Base-by-base conservation (phyloP, 2,113 vertebrate species). In the Pelecanus crispus region DNA sequence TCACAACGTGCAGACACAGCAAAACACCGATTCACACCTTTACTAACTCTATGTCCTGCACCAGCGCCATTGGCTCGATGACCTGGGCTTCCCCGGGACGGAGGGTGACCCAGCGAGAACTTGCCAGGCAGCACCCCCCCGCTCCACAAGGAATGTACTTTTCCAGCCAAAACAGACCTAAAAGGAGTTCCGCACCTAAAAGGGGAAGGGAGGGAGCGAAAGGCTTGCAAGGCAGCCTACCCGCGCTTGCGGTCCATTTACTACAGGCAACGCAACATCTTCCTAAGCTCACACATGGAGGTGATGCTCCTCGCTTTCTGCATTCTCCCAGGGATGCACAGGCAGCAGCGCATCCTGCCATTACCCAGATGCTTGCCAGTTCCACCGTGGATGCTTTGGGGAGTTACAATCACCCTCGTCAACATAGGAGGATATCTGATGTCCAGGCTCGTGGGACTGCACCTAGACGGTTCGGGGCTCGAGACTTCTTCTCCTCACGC, bases 61-160 rank as follows among this genome's bases (percentile, higher is more conserved):
- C 6, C 55, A 66, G 45, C 9, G 14, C 34, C 16, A 2, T 21
- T 3, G 3, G 6, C n/a, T 65, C 0, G 0, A 9, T 7, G 50
- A 28, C 8, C 40, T 4, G 32, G 68, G 22, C 52, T 47, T 21
- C 24, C 75, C 38, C 9, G 5, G 63, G 18, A 13, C 25, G 5
- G 31, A 40, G 56, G n/a, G 67, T 9, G 21, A 19, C 34, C 21
- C 11, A 1, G 58, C 2, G 3, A 40, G n/a, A 22, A 29, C 50
- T 26, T 7, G 3, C 21, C 14, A 21, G 31, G 34, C 32, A 59
- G 52, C 68, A 4, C 26, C n/a, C 26, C 29, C 25, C 11, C 19
- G 58, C 32, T 44, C 42, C 28, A 7, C 26, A 10, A 19, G 42
- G n/a, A 15, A 36, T 7, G 8, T 3, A 8, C 25, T 53, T 62